A percentile compares a stretch with the other conserved stretches of the same genome.
These are phyloP conservation scores for Sebastes itinus DNA, from an alignment of 2,797 vertebrate genomes.

Conservation along the genomic window DNA sequence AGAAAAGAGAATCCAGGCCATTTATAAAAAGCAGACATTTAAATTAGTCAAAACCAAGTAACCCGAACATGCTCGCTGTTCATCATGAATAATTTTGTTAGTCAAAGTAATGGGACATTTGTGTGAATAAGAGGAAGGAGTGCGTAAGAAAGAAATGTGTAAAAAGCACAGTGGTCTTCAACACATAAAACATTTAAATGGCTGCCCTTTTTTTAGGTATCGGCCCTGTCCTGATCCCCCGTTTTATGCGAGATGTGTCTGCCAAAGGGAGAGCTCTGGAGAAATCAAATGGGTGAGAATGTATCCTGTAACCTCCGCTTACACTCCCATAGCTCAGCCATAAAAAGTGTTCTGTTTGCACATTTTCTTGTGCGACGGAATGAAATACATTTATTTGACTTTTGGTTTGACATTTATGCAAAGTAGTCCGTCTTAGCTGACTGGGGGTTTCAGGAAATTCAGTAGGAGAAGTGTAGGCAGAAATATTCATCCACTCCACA, in stretches of 20 bases:
- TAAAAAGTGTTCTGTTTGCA: conserved; percentile 33
- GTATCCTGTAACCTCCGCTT: conserved; percentile 18
- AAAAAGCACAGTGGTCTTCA: conserved; percentile 19
- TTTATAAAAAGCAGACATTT: conserved; percentile 5
- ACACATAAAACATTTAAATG: conserved; percentile 43
- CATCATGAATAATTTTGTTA: conserved; percentile 50
- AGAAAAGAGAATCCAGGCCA: conserved; percentile 1
- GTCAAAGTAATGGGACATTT: conserved; percentile 30
- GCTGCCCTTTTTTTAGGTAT: conserved; percentile 15
- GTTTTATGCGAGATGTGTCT: conserved; percentile 1
- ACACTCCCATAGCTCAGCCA: conserved; percentile 21
- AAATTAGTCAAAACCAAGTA: conserved; percentile 5
- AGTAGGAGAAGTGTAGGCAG: conserved; percentile 17
- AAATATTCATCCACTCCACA: conserved; percentile 3
- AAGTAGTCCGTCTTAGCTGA: conserved; percentile 23
- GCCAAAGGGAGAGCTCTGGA: conserved; percentile 21
- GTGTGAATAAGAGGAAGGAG: not conserved
- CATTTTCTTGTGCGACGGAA: conserved; percentile 4
- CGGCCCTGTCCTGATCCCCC: not conserved
- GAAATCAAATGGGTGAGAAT: conserved; percentile 35
- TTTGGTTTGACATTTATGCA: conserved; percentile 35
- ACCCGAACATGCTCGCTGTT: not conserved
- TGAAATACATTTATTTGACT: conserved; percentile 41
- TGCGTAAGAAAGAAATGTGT: not conserved
- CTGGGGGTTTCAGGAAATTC: conserved; percentile 12